Base-by-base conservation (phyloP, 2,888 invertebrate species). In the Cantharis flavilabris region DNA sequence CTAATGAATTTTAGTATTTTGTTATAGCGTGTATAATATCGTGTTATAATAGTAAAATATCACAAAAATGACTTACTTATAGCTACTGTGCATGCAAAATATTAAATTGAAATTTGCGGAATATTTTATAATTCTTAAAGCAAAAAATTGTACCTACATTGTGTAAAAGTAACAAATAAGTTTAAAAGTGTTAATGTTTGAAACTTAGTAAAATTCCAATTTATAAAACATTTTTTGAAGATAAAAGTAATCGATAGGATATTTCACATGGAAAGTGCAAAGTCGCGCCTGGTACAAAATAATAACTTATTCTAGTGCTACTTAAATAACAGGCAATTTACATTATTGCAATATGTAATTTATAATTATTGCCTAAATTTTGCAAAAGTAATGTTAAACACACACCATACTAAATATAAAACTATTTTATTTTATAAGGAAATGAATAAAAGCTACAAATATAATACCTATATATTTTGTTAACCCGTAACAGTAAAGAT, bases 271-370 rank as follows among this genome's bases (percentile, higher is more conserved):
- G 33, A 75, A 73, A 69, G 78, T 73, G 76, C 78, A 69, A 79
- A 75, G 71, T 79, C 49, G 80, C 80, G 80, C 80, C 80, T 80
- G 80, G 80, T 80, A 80, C 80, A 73, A 73, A 11, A 72, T 76
- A 80, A 78, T 78, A 78, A 72, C 76, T 76, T 76, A 78, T 71
- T 80, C 63, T 80, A 80, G 79, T 76, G 76, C 75, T 77, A 77
- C 79, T 80, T 80, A 79, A 71, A 79, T 76, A 76, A 78, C 75
- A 75, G 75, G 76, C 78, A 78, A 80, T 80, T 79, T 79, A 71
- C 73, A 33, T 75, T 72, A 78, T 78, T 70, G 69, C 65, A 63
- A 71, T 73, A 64, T 28, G 71, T 76, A 76, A 71, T 76, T 78
- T 76, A 62, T 72, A 62, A 67, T 69, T 76, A 72, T 67, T 72